Conservation (phyloP, 2,888 invertebrate genomes). For the Cartodere bifasciata region DNA sequence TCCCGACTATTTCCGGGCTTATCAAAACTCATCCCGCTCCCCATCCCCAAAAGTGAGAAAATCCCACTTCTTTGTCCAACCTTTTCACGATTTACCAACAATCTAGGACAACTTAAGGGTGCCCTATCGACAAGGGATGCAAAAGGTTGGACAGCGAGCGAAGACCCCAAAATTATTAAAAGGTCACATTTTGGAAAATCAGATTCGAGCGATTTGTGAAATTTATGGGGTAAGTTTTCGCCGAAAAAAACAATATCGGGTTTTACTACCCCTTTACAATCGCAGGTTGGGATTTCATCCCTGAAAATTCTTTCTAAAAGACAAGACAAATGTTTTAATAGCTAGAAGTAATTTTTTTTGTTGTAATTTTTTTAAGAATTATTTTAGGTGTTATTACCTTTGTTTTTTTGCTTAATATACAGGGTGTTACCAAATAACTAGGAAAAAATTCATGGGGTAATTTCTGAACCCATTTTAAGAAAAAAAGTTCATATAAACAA, state of each 20-base stretch:
- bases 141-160: constrained; percentile 88
- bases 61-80: constrained; percentile 39
- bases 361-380: too few species aligned
- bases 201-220: constrained; percentile 50
- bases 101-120: constrained; percentile 58
- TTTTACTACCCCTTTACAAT: constrained; percentile 65
- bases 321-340: constrained; percentile 2
- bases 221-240: constrained; percentile 71
- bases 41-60: constrained; percentile 32
- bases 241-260: constrained; percentile 96
- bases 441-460: too few species aligned
- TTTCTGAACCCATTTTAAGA: too few species aligned
- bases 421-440: too few species aligned
- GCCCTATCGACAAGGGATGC: constrained; percentile 74
- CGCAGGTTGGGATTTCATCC: constrained; percentile 66
- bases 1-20: constrained; percentile 51
- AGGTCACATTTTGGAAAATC: constrained; percentile 84
- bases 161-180: constrained; percentile 90
- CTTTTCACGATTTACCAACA: constrained; percentile 79
- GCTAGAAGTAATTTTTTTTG: too few species aligned
- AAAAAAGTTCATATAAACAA: too few species aligned
- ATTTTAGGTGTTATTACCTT: too few species aligned
- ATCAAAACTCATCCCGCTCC: constrained; percentile 57
- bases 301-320: constrained; percentile 58
- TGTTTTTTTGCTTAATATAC: too few species aligned